These are phyloP conservation scores for Alligator sinensis DNA, from an alignment of 2,113 vertebrate species.

Conservation along the genomic window DNA sequence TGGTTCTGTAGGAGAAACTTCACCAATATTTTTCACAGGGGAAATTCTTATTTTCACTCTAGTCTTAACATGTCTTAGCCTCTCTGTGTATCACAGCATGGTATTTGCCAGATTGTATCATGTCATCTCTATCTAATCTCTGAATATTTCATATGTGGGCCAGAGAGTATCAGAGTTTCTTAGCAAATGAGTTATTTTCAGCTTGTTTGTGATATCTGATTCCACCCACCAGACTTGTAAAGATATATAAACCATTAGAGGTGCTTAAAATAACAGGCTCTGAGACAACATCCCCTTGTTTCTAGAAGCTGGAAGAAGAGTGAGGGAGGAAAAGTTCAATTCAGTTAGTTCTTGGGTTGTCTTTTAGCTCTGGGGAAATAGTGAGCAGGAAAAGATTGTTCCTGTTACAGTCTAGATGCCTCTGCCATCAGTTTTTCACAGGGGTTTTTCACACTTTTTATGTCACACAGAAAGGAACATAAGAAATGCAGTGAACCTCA, in stretches of 20 bases:
- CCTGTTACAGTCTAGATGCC: conserved; percentile 7
- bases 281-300: conserved; percentile 68
- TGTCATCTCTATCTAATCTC: background rate
- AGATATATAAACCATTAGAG: conserved; percentile 61
- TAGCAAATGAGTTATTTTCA: conserved; percentile 58
- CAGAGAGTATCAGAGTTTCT: conserved; percentile 24
- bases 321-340: conserved; percentile 25
- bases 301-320: conserved; percentile 44
- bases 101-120: background rate
- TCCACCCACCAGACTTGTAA: conserved; percentile 59
- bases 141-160: conserved; percentile 3
- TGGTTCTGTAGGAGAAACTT: background rate
- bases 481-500: background rate
- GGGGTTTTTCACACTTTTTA: background rate
- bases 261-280: conserved; percentile 70
- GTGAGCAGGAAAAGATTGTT: background rate
- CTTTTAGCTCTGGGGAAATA: conserved; percentile 15
- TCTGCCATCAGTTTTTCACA: background rate
- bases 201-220: conserved; percentile 50
- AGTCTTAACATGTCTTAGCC: conserved; percentile 6
- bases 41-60: background rate
- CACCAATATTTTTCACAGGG: background rate
- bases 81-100: background rate
- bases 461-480: background rate
- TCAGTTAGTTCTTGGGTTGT: background rate